phyloP scores from a whole-genome alignment of 2,113 vertebrate species.

The Silurus asotus region DNA sequence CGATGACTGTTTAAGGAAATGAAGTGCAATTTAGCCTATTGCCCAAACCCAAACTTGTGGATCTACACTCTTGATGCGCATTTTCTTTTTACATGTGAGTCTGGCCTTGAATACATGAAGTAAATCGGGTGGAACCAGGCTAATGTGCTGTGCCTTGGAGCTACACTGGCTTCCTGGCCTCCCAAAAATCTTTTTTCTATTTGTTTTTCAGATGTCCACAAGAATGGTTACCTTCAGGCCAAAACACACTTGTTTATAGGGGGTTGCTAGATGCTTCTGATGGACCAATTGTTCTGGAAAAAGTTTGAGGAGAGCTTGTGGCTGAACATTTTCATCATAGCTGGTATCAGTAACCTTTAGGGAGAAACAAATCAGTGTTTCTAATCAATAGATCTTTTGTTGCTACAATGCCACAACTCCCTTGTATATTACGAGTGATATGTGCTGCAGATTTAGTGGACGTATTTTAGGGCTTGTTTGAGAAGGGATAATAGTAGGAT shows the following conservation, averaged over 20 bases:
- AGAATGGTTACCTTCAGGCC: constrained; percentile 55
- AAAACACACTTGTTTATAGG: constrained; percentile 58
- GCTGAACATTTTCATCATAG: constrained; percentile 70
- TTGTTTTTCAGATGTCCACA: constrained; percentile 45
- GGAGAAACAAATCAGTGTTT: constrained; percentile 59
- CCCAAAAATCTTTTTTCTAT: constrained; percentile 20
- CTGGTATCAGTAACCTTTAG: constrained; percentile 63
- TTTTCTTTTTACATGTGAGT: constrained; percentile 63
- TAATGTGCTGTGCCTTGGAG: constrained; percentile 56
- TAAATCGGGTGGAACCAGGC: constrained; percentile 62
- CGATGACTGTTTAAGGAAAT: constrained; percentile 60
- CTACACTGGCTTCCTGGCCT: constrained; percentile 40
- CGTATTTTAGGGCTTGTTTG: constrained; percentile 48
- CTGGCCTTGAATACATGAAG: constrained; percentile 54
- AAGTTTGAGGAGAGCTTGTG: constrained; percentile 63
- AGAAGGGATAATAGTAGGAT: constrained; percentile 53
- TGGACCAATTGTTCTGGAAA: constrained; percentile 66
- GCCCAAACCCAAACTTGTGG: constrained; percentile 60
- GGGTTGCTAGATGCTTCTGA: constrained; percentile 64
- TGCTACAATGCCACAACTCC: constrained; percentile 35
- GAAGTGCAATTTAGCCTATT: constrained; percentile 63
- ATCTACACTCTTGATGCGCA: constrained; percentile 57
- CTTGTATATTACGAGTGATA: constrained; percentile 43
- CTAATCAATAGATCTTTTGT: constrained; percentile 70
- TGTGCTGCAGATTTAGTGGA: constrained; percentile 50